A percentile compares a stretch with the other conserved stretches of the same genome.
Evolutionary conservation across 2,113 vertebrate species (phyloP).

Genomic region (Equus quagga): DNA sequence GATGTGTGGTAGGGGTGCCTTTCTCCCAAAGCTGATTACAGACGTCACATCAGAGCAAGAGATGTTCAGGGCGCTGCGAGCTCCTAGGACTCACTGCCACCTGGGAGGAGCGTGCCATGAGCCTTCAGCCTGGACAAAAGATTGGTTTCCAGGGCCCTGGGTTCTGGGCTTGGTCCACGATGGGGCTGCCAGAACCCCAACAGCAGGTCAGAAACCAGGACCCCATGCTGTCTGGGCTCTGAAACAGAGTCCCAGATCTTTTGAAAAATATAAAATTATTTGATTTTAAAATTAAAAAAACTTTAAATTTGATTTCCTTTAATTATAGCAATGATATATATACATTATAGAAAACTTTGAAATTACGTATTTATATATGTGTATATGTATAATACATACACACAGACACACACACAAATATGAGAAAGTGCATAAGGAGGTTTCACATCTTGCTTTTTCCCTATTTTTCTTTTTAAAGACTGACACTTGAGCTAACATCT

Average conservation of each 20-base stretch:
- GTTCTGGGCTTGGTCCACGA: neutral
- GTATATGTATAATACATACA: neutral
- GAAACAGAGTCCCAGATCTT: neutral
- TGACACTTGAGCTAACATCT: too few species aligned
- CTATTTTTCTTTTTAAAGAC: too few species aligned
- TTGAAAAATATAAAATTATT: neutral
- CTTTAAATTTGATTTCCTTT: neutral
- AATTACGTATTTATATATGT: neutral
- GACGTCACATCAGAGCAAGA: neutral
- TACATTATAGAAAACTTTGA: neutral
- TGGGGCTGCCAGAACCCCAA: neutral
- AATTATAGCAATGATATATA: neutral
- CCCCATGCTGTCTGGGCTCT: too few species aligned
- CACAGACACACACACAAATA: neutral
- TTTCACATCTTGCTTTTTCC: neutral
- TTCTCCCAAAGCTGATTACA: slow-evolving; percentile 16
- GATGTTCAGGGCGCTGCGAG: neutral
- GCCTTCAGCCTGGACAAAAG: too few species aligned
- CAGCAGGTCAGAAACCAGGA: neutral
- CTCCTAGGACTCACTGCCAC: neutral
- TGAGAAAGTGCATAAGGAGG: neutral
- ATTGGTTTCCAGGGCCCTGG: neutral
- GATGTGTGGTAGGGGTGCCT: neutral
- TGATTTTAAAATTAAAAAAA: too few species aligned
- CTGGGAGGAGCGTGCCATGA: rapidly evolving